These are phyloP conservation scores for Tachystola acroxantha DNA, from an alignment of 2,888 invertebrate genomes.

Conservation along the genomic window DNA sequence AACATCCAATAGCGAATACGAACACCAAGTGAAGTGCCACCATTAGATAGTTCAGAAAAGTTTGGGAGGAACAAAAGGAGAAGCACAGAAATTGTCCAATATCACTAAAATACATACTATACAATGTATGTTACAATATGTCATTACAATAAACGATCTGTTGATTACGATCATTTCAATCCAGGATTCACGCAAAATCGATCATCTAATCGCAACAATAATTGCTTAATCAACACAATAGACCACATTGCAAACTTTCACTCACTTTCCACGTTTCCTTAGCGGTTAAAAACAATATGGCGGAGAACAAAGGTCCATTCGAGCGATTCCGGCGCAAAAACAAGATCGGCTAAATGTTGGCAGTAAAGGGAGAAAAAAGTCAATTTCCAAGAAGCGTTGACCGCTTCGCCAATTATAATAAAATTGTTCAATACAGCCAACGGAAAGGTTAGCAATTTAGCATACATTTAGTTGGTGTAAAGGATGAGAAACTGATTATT, in stretches of 20 bases:
- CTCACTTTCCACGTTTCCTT: conserved; percentile 47
- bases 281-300: conserved; percentile 59
- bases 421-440: conserved; percentile 65
- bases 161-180: conserved; percentile 5
- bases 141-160: no score
- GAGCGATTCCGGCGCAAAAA: conserved; percentile 58
- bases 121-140: no score
- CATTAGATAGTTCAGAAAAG: neutral
- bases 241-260: conserved; percentile 43
- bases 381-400: conserved; percentile 70
- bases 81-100: no score
- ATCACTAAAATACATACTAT: no score
- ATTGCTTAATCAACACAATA: conserved; percentile 24
- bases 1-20: no score
- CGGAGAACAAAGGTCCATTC: conserved; percentile 64
- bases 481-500: conserved; percentile 1
- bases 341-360: conserved; percentile 62
- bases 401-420: conserved; percentile 72
- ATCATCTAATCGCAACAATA: conserved; percentile 10
- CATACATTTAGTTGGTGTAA: conserved; percentile 14
- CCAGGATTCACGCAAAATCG: conserved; percentile 18
- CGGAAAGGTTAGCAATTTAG: conserved; percentile 60
- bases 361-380: conserved; percentile 58
- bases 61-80: neutral
- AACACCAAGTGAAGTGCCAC: no score